Percentiles rank a stretch among this genome's conserved stretches.
phyloP scores from a whole-genome alignment of 2,113 vertebrate species.

The Colinus virginianus region DNA sequence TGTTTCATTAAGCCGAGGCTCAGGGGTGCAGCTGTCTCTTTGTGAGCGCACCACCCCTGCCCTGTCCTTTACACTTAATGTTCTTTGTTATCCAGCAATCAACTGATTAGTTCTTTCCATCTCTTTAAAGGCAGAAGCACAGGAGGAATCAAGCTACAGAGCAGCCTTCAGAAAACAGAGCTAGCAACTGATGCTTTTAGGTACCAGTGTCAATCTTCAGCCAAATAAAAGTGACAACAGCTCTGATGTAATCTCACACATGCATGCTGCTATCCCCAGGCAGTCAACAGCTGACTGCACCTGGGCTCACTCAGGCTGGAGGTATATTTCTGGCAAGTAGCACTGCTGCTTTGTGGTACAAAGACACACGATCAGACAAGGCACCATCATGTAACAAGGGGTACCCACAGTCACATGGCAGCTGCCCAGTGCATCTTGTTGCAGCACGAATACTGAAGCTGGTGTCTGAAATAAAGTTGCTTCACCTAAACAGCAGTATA shows the following conservation, averaged over 20 bases:
- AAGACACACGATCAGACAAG: accelerated
- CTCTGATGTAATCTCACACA: neutral
- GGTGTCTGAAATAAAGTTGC: neutral
- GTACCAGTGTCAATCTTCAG: neutral
- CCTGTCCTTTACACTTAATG: neutral
- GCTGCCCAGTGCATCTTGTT: neutral
- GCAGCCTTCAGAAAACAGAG: neutral
- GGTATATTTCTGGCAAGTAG: slow-evolving; percentile 14
- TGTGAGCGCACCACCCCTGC: neutral
- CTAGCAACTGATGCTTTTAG: neutral
- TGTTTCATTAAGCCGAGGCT: slow-evolving; percentile 19
- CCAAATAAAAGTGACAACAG: neutral
- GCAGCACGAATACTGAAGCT: neutral
- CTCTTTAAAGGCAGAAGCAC: neutral
- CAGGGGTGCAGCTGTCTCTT: neutral
- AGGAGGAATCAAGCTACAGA: neutral
- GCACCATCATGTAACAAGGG: neutral
- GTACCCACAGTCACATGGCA: neutral
- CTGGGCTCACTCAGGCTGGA: neutral
- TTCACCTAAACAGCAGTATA: neutral
- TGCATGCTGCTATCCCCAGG: neutral
- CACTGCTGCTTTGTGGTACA: neutral
- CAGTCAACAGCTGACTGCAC: neutral
- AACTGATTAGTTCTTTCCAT: neutral
- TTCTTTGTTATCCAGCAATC: neutral